Evolutionary conservation across 2,797 vertebrate genomes (phyloP).

Genomic region (Anableps anableps): DNA sequence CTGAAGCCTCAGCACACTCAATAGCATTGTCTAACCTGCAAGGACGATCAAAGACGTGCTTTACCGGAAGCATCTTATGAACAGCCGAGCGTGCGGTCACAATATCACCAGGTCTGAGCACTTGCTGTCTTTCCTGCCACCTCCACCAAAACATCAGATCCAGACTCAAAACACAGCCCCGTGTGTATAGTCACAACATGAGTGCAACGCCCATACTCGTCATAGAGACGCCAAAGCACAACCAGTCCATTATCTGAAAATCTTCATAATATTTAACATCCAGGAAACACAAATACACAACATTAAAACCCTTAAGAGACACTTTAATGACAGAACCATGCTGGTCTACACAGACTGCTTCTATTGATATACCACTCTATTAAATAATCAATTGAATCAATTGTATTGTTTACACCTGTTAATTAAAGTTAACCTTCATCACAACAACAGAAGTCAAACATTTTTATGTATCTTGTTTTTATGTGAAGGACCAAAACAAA

Average conservation of each 20-base stretch:
- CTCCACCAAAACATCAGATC: slow-evolving; percentile 72
- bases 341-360: slow-evolving; percentile 36
- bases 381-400: slow-evolving; percentile 72
- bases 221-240: slow-evolving; percentile 40
- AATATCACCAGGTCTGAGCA: slow-evolving; percentile 65
- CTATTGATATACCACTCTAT: slow-evolving; percentile 65
- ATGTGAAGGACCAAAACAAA: background rate
- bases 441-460: slow-evolving; percentile 6
- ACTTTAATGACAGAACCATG: slow-evolving; percentile 33
- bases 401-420: slow-evolving; percentile 51
- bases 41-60: slow-evolving; percentile 77
- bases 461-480: background rate
- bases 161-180: slow-evolving; percentile 42
- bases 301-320: slow-evolving; percentile 26
- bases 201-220: slow-evolving; percentile 32
- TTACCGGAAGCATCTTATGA: slow-evolving; percentile 39
- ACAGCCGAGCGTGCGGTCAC: slow-evolving; percentile 47
- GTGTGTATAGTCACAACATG: slow-evolving; percentile 46
- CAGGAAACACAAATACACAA: slow-evolving; percentile 15
- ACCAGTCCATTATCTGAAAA: slow-evolving; percentile 41
- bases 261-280: slow-evolving; percentile 25
- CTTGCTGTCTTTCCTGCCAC: slow-evolving; percentile 38
- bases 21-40: slow-evolving; percentile 61
- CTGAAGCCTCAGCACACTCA: slow-evolving; percentile 55
- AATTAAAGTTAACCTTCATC: slow-evolving; percentile 53